Evolutionary conservation across 2,888 invertebrate species (phyloP).

Genomic region (Polia nebulosa): DNA sequence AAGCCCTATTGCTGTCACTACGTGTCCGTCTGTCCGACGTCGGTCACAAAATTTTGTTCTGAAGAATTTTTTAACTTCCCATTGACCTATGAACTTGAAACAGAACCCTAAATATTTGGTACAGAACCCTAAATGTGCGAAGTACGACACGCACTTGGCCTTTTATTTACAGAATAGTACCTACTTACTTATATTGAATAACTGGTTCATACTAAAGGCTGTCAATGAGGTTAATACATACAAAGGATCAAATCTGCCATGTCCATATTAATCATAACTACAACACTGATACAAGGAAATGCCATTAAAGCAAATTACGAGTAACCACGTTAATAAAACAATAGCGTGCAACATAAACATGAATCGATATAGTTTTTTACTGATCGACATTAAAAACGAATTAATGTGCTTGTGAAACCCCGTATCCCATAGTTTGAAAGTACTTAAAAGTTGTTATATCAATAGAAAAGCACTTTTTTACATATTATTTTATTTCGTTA

Average conservation of each 20-base stretch:
- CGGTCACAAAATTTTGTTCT: too few relatives aligned
- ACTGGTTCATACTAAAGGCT: neutral
- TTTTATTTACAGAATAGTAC: too few relatives aligned
- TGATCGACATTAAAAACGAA: slow-evolving; percentile 36
- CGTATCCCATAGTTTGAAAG: slow-evolving; percentile 8
- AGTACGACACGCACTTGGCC: too few relatives aligned
- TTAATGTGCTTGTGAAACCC: slow-evolving; percentile 28
- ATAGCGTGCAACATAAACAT: slow-evolving; percentile 46
- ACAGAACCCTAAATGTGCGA: too few relatives aligned
- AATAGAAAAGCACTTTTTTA: slow-evolving; percentile 4
- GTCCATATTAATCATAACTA: slow-evolving; percentile 10
- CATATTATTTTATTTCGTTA: neutral
- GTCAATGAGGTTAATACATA: neutral
- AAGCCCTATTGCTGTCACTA: too few relatives aligned
- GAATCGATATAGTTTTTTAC: slow-evolving; percentile 29
- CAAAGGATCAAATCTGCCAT: neutral
- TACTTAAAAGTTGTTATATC: slow-evolving; percentile 14
- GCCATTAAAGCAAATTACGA: slow-evolving; percentile 39
- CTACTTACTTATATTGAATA: neutral
- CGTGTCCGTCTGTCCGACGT: too few relatives aligned
- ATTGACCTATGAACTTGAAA: too few relatives aligned
- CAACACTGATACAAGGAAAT: slow-evolving; percentile 37
- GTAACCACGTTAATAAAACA: slow-evolving; percentile 40
- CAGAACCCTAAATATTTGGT: too few relatives aligned
- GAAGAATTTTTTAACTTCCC: too few relatives aligned